phyloP scores from a whole-genome alignment of 2,113 vertebrate genomes.

The Mastomys coucha region DNA sequence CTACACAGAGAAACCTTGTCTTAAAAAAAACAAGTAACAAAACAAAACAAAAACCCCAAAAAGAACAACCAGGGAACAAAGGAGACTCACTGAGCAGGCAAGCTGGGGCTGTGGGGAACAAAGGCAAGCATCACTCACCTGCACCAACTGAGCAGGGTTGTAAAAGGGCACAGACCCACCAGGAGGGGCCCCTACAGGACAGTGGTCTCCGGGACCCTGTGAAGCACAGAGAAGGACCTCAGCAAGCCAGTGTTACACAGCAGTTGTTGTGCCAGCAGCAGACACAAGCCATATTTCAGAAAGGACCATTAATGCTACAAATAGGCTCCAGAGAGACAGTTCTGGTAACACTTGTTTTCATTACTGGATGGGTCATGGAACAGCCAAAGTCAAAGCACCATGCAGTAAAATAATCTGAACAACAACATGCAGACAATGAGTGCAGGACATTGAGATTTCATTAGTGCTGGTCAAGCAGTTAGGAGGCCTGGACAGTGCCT shows the following conservation, averaged over 20 bases:
- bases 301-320: constrained; percentile 10
- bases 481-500: background rate
- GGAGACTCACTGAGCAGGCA: background rate
- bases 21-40: background rate
- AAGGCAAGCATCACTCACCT: constrained; percentile 85
- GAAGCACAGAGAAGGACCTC: constrained; percentile 51
- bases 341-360: background rate
- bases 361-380: background rate
- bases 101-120: no score
- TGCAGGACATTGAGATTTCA: background rate
- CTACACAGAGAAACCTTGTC: background rate
- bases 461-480: constrained; percentile 40
- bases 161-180: constrained; percentile 91
- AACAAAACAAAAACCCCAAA: background rate
- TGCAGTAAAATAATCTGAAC: constrained; percentile 66
- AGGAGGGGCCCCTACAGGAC: constrained; percentile 81
- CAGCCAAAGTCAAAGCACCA: constrained; percentile 55
- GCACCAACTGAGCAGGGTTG: constrained; percentile 94
- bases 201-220: constrained; percentile 72
- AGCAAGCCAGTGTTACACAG: fast-evolving
- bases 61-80: background rate
- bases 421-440: constrained; percentile 67
- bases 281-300: background rate
- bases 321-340: background rate
- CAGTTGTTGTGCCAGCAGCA: background rate